Base-by-base conservation (phyloP, 2,797 vertebrate genomes). In the Carduelis carduelis region DNA sequence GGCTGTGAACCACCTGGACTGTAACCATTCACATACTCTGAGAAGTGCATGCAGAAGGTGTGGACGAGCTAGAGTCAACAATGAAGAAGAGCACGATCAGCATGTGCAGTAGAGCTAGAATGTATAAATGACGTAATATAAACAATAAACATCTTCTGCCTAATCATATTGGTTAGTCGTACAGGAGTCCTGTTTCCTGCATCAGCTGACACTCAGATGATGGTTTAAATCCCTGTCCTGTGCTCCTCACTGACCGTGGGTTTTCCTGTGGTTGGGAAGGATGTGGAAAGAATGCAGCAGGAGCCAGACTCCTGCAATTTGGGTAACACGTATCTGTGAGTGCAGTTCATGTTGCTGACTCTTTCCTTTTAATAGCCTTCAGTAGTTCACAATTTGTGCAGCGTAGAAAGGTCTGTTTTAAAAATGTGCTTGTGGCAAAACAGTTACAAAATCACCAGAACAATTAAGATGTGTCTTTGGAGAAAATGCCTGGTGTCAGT, bases 291-390 rank as follows among this genome's bases (percentile, higher is more conserved):
- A 41, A 46, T 1, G 28, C 50, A 75, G 79, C 50, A 39, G 76
- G 68, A 78, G 74, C 57, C 46, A 27, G 78, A 23, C 26, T 86
- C 8, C 37, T 47, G 4, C 26, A 13, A 68, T 77, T 70, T 76
- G 63, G 50, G 60, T 47, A 53, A 52, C n/a, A 21, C 9, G 14
- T 61, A 41, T 57, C 47, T 3, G 1, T 83, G 66, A 71, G 59
- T 12, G 7, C 72, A 2, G 7, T 9, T 74, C 34, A 4, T 0
- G 0, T 60, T n/a, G 50, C n/a, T 77, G 68, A 35, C 46, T 86
- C 50, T 91, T 90, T 75, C 39, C 46, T 76, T 74, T 71, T 55
- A 71, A 75, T 15, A 50, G 61, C 61, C 28, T 35, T 56, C 2
- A 1, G 32, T 28, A 52, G 41, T 20, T 93, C 55, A 19, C 55